phyloP scores from a whole-genome alignment of 2,888 invertebrate genomes.

The Hydriomena furcata region DNA sequence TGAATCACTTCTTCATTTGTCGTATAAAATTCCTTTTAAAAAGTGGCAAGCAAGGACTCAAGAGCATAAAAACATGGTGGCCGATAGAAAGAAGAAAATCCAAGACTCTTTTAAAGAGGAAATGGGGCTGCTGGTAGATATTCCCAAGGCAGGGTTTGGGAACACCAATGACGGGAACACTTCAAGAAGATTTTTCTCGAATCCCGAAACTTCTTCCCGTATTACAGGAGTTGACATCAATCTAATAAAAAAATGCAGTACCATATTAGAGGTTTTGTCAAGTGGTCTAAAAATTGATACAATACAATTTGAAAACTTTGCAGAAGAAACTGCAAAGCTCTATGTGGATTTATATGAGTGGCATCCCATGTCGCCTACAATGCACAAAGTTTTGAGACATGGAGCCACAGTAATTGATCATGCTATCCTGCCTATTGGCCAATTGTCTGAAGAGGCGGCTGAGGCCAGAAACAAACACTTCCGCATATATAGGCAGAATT shows the following conservation, averaged over 20 bases:
- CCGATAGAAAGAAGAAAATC: background rate
- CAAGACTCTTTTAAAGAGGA: background rate
- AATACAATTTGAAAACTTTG: background rate
- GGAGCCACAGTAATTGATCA: background rate
- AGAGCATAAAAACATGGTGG: background rate
- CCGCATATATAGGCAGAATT: background rate
- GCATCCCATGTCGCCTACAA: background rate
- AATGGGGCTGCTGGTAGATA: background rate
- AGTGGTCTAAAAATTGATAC: background rate
- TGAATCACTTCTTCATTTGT: background rate
- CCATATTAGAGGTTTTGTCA: background rate
- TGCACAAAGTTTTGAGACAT: background rate
- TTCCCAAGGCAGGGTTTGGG: background rate
- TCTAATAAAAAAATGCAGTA: background rate
- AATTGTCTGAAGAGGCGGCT: background rate
- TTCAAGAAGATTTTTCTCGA: background rate
- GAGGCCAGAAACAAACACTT: background rate
- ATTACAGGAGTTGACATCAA: background rate
- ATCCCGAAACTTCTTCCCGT: background rate
- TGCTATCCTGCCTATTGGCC: background rate
- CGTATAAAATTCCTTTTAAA: background rate
- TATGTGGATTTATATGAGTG: background rate
- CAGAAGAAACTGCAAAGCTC: background rate
- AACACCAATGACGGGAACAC: background rate
- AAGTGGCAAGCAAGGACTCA: background rate